Percentiles rank a stretch among this genome's conserved stretches.
Conservation (phyloP, 1,140 invertebrate species). For the Doryteuthis pealeii region DNA sequence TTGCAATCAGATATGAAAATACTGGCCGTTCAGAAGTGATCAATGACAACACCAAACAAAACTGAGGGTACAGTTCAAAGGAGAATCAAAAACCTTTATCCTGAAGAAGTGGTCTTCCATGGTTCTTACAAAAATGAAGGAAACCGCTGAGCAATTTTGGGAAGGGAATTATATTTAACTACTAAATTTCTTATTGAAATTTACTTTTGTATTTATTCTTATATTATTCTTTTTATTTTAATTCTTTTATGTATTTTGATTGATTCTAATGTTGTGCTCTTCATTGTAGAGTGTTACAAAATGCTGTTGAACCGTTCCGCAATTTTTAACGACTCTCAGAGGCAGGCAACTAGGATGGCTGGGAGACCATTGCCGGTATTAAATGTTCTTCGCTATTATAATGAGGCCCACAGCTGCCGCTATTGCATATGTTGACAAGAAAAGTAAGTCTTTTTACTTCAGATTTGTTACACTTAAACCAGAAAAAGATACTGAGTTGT, state of each 20-base stretch:
- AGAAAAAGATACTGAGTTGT: no score
- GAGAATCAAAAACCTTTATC: constrained; percentile 83
- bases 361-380: constrained; percentile 49
- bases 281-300: constrained; percentile 33
- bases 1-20: constrained; percentile 91
- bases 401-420: constrained; percentile 64
- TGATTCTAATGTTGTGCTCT: no score
- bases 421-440: constrained; percentile 62
- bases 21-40: constrained; percentile 77
- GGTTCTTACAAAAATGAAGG: constrained; percentile 85
- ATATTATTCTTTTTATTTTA: no score
- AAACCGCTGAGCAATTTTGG: constrained; percentile 89
- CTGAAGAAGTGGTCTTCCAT: constrained; percentile 84
- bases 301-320: constrained; percentile 63
- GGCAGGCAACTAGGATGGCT: constrained; percentile 65
- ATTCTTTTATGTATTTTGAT: no score
- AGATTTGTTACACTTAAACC: no score
- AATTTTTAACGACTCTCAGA: constrained; percentile 70
- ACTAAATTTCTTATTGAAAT: no score
- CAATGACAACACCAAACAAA: constrained; percentile 61
- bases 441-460: constrained; percentile 37
- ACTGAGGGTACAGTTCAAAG: constrained; percentile 82
- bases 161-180: constrained; percentile 71
- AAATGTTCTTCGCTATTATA: constrained; percentile 67
- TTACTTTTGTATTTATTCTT: no score